These are phyloP conservation scores for Epiperipatus broadwayi DNA, from an alignment of 2,888 invertebrate species.

Conservation along the genomic window DNA sequence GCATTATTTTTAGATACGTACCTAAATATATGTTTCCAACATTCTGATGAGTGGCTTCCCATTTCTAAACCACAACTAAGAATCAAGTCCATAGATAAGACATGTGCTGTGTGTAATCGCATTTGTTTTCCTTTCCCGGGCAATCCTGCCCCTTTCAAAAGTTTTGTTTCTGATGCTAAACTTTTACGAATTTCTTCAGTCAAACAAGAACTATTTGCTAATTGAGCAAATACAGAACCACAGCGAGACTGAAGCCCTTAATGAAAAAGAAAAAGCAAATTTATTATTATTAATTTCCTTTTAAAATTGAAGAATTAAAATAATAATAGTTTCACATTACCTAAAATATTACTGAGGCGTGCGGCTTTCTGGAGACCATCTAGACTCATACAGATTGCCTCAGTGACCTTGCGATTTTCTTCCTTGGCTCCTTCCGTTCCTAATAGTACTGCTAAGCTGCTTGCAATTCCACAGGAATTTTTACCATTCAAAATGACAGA, in stretches of 20 bases:
- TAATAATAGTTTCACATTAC: conserved; percentile 24
- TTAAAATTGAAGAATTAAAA: conserved; percentile 10
- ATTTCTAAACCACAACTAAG: conserved; percentile 68
- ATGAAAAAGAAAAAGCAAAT: conserved; percentile 7
- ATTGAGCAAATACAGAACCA: conserved; percentile 63
- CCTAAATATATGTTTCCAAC: conserved; percentile 88
- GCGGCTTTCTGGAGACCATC: conserved; percentile 82
- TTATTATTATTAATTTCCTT: background rate
- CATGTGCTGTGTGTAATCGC: conserved; percentile 63
- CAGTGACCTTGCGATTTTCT: conserved; percentile 37
- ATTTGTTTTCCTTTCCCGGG: conserved; percentile 16
- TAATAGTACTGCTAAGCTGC: conserved; percentile 30
- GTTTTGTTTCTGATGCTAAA: conserved; percentile 17
- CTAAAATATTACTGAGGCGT: conserved; percentile 64
- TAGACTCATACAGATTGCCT: conserved; percentile 64
- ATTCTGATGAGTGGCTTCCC: conserved; percentile 74
- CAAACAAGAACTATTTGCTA: conserved; percentile 74
- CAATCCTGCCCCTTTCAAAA: background rate
- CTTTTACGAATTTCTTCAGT: conserved; percentile 31
- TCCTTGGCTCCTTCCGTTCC: conserved; percentile 32
- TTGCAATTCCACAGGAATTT: conserved; percentile 29
- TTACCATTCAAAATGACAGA: conserved; percentile 46
- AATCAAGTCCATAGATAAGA: conserved; percentile 74
- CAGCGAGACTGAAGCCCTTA: conserved; percentile 65
- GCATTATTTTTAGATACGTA: too few relatives aligned